Percentiles rank a stretch among this genome's conserved stretches.
phyloP scores from a whole-genome alignment of 2,888 invertebrate genomes.

The Sturmia bella region DNA sequence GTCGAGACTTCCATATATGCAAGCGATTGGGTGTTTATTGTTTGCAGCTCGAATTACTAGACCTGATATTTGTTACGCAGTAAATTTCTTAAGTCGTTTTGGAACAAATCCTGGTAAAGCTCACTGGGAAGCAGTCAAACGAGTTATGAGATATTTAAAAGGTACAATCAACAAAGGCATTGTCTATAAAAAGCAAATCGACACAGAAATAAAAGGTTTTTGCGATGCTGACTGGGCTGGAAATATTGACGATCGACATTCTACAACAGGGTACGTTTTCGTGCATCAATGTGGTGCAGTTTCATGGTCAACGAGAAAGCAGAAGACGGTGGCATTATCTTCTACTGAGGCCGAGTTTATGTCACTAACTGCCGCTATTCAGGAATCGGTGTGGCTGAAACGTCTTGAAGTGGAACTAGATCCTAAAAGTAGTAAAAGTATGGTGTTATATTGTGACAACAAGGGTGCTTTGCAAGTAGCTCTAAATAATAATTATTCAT shows the following conservation, averaged over 20 bases:
- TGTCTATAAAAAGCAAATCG: neutral
- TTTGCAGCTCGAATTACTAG: conserved; percentile 1
- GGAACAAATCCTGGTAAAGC: conserved; percentile 4
- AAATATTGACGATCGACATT: conserved; percentile 56
- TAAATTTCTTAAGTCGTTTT: neutral
- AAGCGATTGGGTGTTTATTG: neutral
- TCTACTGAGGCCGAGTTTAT: conserved; percentile 22
- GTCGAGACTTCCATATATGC: neutral
- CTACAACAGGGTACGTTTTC: conserved; percentile 42
- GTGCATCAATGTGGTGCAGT: conserved; percentile 52
- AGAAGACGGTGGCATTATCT: conserved; percentile 16
- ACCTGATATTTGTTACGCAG: neutral
- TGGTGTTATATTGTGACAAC: too few relatives aligned
- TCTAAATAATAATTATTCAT: too few relatives aligned
- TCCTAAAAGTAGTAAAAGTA: too few relatives aligned
- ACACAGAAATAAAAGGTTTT: neutral
- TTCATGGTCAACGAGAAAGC: conserved; percentile 58
- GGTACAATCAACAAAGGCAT: neutral
- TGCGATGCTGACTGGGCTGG: conserved; percentile 66
- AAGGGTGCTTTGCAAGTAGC: too few relatives aligned
- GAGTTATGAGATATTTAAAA: neutral
- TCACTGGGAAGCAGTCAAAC: neutral
- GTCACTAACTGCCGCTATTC: conserved; percentile 10
- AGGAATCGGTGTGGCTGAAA: conserved; percentile 33
- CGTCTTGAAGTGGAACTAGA: too few relatives aligned